Base-by-base conservation (phyloP, 2,797 vertebrate genomes). In the Pangasius sanitwongsei region DNA sequence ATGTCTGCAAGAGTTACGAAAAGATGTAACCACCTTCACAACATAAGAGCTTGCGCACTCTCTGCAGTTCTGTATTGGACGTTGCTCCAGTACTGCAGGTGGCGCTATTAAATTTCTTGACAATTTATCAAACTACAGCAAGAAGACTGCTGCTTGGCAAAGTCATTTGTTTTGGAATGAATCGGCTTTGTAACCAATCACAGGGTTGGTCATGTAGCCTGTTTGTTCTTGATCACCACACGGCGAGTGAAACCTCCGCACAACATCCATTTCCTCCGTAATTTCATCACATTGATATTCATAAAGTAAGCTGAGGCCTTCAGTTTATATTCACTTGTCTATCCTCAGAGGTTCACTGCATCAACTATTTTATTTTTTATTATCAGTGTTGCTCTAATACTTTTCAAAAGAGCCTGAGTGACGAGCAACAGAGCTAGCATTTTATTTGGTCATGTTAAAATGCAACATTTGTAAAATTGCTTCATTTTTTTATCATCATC, bases 21-120 rank as follows among this genome's bases (percentile, higher is more conserved):
- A 82, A 61, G n/a, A 82, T 41, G 9, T 48, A 69, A 37, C 44
- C 44, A 69, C n/a, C 65, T 85, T 85, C 63, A 34, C 63, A 69
- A 50, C 44, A 34, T 34, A 53, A 80, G 8, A 55, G 50, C 77
- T 80, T 55, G n/a, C 74, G 50, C 44, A 74, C 48, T 78, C 78
- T 59, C 31, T 41, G 34, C 31, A 28, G 34, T 13, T 41, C 2
- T 37, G 34, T 25, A 41, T 16, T 59, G 2, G 31, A 59, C 5
- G 2, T 34, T 57, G 37, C 8, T 41, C 18, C 41, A 44, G 11
- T 61, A 37, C 78, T 82, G 78, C 31, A 59, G 55, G 78, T 59
- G 78, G 55, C 20, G 12, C 11, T 59, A 82, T 82, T 59, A 37
- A 23, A 25, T 37, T 82, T 82, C 31, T 13, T 59, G 55, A 25